Evolutionary conservation across 2,797 vertebrate species (phyloP), one percentile per base, ranked within the genome.

Genomic region (Passerculus sandwichensis): DNA sequence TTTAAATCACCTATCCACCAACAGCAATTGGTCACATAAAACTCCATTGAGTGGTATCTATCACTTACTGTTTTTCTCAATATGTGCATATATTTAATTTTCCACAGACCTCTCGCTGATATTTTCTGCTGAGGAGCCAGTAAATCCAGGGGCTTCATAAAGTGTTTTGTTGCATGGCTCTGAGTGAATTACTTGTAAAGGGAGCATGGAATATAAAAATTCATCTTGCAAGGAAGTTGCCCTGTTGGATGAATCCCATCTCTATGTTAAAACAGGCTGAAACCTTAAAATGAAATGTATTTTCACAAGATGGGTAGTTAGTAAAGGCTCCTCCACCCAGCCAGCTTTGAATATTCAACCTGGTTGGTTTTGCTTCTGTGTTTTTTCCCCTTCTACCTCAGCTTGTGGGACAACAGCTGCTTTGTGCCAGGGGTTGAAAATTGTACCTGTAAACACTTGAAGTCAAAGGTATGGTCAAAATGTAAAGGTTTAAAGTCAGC

Each of bases 81-180:
- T 72, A 64, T 79, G 72, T 84, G 78, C 72, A 51, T 91, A 77
- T 89, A 57, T 94, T 96, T 95, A 93, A 94, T 95, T 95, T 96
- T 88, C 87, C 56, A 32, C 74, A 61, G 65, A 56, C 29, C 30
- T 78, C 85, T 93, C 8, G 2, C 89, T 88, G 88, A 13, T 95
- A 22, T 84, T 90, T 95, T 89, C 53, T 94, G 67, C 91, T 80
- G 83, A 93, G 91, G 82, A 94, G 86, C 87, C 84, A 91, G 85
- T 94, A 96, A 88, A 96, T 92, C 1, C 54, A 81, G 53, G 44
- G 61, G 56, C 79, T 96, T 88, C 66, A 72, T 36, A 57, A 93
- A 84, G 26, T 38, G 34, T 79, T 87, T 84, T 79, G 48, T 93
- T 78, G 72, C 44, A 23, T 67, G 71, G 36, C 62, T 89, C 40